Evolutionary conservation across 2,888 invertebrate genomes (phyloP), one percentile per base, ranked within the genome.

Genomic region (Yponomeuta evonymella): DNA sequence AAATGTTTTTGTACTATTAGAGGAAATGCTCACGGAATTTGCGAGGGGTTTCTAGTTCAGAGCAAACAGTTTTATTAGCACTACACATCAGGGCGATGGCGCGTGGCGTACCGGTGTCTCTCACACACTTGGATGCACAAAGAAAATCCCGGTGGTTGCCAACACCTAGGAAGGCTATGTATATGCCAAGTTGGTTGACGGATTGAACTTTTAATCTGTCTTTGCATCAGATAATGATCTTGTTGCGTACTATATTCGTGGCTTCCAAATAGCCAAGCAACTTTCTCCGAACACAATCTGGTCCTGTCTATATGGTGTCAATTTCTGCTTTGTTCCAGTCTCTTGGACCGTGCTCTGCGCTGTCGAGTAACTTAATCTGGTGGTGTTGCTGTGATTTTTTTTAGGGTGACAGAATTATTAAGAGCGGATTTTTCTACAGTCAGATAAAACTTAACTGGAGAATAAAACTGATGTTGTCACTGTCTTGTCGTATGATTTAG

Each of bases 91-190:
- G 80, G 73, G 85, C 88, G 85, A 86, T 88, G 86, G 84, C 74
- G 87, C 85, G 86, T 78, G 80, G 79, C 87, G 80, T 79, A 83
- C 83, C 86, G 86, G 82, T 82, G 79, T 78, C n/a, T 12, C 48
- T 67, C 73, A 79, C 79, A 84, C 83, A 88, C 83, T 85, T 79
- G 81, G 84, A 73, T 87, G 86, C 83, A 76, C 84, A 80, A 79
- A 78, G 78, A 77, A 15, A 30, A 67, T 67, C 48, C 67, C 67
- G 12, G 15, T 58, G 15, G 43, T 43, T 15, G 6, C 12, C 51
- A 58, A 58, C 51, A 58, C 51, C 51, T 4, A 15, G 3, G 4
- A 58, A 58, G 15, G 43, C 43, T 43, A 8, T 33, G 43, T 43
- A 3, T 3, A 43, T 43, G 43, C 43, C 43, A 43, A 43, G 43